Conservation (phyloP, 2,797 vertebrate genomes). For the Falco peregrinus region DNA sequence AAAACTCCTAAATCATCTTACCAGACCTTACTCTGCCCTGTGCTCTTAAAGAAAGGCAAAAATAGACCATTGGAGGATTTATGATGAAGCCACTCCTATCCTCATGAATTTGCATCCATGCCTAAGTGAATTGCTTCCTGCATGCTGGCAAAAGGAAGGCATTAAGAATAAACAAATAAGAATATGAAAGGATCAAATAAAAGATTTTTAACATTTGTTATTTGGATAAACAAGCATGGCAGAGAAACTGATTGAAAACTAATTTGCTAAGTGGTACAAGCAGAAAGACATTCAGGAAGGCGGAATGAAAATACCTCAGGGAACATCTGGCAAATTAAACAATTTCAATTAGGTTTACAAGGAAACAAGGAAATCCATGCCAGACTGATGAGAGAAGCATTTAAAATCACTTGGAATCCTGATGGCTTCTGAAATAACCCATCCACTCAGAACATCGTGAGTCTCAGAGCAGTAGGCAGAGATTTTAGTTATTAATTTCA, state of each 20-base stretch:
- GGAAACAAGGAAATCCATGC: not conserved
- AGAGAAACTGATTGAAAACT: not conserved
- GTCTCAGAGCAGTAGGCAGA: not conserved
- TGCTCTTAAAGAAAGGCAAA: not conserved
- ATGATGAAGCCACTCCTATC: not conserved
- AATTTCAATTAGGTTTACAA: not conserved
- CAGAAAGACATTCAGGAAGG: not conserved
- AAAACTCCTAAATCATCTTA: constrained; percentile 23
- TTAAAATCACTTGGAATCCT: not conserved
- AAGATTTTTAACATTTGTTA: not conserved
- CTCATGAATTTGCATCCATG: not conserved
- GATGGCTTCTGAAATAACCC: not conserved
- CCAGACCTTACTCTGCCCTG: not conserved
- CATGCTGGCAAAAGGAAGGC: not conserved
- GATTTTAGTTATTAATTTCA: not conserved
- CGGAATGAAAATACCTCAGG: not conserved
- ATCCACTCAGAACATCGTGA: not conserved
- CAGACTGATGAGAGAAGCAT: not conserved
- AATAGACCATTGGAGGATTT: constrained; percentile 3
- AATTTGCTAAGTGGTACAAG: not conserved
- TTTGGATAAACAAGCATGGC: not conserved
- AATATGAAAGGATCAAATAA: not conserved
- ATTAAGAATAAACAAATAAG: not conserved
- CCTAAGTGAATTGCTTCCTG: not conserved
- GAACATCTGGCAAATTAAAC: constrained; percentile 36